Evolutionary conservation across 35 echinoderm and acorn worm species (phyloP).

Genomic region (Apostichopus parvimensis): DNA sequence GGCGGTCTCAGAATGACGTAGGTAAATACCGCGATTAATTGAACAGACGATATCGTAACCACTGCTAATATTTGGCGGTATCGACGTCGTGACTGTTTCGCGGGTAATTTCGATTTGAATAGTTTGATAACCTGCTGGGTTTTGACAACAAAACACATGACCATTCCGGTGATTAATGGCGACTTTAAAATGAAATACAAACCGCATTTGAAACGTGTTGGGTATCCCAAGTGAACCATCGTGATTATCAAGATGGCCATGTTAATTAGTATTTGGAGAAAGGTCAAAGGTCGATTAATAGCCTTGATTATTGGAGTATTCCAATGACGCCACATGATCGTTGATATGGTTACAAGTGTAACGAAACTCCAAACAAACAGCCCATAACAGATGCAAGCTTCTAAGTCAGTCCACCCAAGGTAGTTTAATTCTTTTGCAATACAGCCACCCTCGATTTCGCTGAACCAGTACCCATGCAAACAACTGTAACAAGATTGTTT

Average conservation of each 20-base stretch:
- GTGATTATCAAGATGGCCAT: not conserved
- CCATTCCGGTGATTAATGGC: conserved; percentile 1
- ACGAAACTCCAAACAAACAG: conserved; percentile 5
- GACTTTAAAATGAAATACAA: conserved; percentile 22
- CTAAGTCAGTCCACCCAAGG: conserved; percentile 6
- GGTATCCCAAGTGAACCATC: not conserved
- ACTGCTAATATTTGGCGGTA: not conserved
- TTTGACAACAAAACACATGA: conserved; percentile 39
- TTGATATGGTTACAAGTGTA: conserved; percentile 17
- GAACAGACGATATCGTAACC: not conserved
- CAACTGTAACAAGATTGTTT: not conserved
- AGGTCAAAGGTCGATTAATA: conserved; percentile 34
- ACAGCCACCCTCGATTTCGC: not conserved
- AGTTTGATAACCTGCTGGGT: conserved; percentile 37
- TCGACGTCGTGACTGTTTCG: not conserved
- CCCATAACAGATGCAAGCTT: not conserved
- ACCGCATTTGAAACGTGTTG: not conserved
- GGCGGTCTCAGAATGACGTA: conserved; percentile 5
- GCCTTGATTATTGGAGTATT: conserved; percentile 11
- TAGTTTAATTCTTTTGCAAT: conserved; percentile 32
- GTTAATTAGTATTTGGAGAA: conserved; percentile 18
- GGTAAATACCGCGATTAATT: not conserved
- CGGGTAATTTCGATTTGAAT: not conserved
- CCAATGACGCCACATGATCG: conserved; percentile 15
- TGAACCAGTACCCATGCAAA: conserved; percentile 15